A percentile compares a stretch with the other conserved stretches of the same genome.
Evolutionary conservation across 1,140 invertebrate genomes (phyloP).

Genomic region (Vanessa atalanta): DNA sequence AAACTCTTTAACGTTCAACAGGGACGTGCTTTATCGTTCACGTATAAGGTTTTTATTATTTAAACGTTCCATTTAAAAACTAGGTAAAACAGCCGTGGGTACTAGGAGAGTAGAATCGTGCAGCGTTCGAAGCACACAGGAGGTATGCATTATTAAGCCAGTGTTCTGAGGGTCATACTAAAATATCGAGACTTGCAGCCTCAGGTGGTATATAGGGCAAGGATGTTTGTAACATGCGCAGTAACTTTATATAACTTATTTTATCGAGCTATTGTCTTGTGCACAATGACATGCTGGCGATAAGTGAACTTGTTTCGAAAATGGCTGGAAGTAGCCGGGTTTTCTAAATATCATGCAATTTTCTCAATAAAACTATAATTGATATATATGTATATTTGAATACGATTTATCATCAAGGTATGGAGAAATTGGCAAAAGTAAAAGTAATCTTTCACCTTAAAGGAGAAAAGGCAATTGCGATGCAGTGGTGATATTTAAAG

Average conservation of each 20-base stretch:
- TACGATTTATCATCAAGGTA: no score
- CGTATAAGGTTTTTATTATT: constrained; percentile 20
- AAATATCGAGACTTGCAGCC: constrained; percentile 44
- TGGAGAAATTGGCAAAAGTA: no score
- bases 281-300: neutral
- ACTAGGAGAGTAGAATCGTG: neutral
- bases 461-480: no score
- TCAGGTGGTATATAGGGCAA: constrained; percentile 46
- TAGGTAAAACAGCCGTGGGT: constrained; percentile 4
- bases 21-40: constrained; percentile 1
- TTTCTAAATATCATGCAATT: no score
- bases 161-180: constrained; percentile 36
- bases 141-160: constrained; percentile 54
- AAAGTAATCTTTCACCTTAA: no score
- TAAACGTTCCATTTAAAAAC: constrained; percentile 9
- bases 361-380: no score
- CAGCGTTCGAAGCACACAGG: constrained; percentile 27
- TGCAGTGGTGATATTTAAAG: no score
- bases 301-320: neutral
- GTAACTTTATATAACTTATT: constrained; percentile 19
- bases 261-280: neutral
- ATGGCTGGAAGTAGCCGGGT: neutral
- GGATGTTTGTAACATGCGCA: constrained; percentile 36
- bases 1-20: neutral
- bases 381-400: no score